Conservation (phyloP, 2,113 vertebrate genomes). For the Ardeotis arabs region DNA sequence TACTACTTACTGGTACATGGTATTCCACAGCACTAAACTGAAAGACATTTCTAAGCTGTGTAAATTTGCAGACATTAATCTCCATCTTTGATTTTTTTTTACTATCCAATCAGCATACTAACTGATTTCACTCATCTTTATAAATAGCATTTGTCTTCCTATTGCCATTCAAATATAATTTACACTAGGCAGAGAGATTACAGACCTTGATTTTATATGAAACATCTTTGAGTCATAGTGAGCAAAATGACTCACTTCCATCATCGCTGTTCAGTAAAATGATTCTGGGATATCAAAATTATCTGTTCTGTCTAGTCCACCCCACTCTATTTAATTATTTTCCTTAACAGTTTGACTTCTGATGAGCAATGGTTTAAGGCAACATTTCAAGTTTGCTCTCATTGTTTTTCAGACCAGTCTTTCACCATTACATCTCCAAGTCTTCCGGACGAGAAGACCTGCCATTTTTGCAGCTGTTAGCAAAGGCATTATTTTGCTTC, state of each 20-base stretch:
- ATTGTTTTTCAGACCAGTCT: not conserved
- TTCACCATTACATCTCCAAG: not conserved
- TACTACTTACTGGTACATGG: not conserved
- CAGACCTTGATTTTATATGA: slow-evolving; percentile 54
- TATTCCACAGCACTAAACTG: not conserved
- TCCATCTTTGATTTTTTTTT: not conserved
- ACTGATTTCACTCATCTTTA: slow-evolving; percentile 61
- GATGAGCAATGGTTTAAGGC: not conserved
- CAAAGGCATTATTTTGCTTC: not conserved
- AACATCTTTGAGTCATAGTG: slow-evolving; percentile 32
- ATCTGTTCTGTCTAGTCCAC: slow-evolving; percentile 23
- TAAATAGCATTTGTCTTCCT: slow-evolving; percentile 62
- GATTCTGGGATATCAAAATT: slow-evolving; percentile 42
- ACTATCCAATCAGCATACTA: slow-evolving; percentile 14
- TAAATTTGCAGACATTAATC: slow-evolving; percentile 38
- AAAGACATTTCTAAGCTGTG: slow-evolving; percentile 1
- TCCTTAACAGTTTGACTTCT: slow-evolving; percentile 6
- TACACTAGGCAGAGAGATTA: slow-evolving; percentile 44
- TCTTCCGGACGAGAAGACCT: not conserved
- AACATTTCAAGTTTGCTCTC: not conserved
- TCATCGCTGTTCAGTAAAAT: slow-evolving; percentile 21
- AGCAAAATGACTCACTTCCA: slow-evolving; percentile 61
- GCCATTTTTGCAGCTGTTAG: not conserved
- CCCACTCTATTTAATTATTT: not conserved
- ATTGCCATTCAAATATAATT: slow-evolving; percentile 66